A percentile compares a stretch with the other conserved stretches of the same genome.
These are phyloP conservation scores for Cantharis rufa DNA, from an alignment of 2,888 invertebrate genomes.

Conservation along the genomic window DNA sequence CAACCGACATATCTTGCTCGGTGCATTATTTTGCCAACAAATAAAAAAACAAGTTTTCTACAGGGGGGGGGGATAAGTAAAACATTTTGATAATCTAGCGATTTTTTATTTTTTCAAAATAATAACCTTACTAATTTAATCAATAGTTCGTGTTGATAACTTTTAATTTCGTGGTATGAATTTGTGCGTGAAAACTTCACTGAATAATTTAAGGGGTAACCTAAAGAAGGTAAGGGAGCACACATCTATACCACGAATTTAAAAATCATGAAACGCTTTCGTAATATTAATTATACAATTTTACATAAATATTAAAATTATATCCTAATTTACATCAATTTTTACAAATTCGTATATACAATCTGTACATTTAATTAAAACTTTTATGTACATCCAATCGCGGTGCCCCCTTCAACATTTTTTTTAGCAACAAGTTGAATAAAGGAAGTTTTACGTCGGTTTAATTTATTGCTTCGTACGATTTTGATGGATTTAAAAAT, in stretches of 20 bases:
- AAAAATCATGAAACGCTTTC: slow-evolving; percentile 13
- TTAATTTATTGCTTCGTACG: background rate
- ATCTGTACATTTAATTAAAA: slow-evolving; percentile 33
- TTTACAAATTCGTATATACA: slow-evolving; percentile 35
- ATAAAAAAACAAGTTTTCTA: too few species aligned
- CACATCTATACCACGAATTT: background rate
- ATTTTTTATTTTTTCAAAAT: background rate
- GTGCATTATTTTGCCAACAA: too few species aligned
- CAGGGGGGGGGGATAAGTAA: background rate
- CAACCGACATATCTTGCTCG: too few species aligned
- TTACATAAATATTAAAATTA: slow-evolving; percentile 36
- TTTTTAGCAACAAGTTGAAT: background rate
- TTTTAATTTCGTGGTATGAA: background rate
- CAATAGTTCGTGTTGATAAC: background rate
- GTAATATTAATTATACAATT: slow-evolving; percentile 15
- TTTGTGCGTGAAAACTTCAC: background rate
- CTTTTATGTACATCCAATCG: slow-evolving; percentile 17
- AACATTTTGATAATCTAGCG: background rate
- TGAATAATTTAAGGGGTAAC: background rate
- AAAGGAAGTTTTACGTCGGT: background rate
- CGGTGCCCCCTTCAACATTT: background rate
- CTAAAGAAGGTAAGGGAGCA: background rate
- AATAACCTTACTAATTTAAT: background rate
- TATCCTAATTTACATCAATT: slow-evolving; percentile 28
- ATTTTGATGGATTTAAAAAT: background rate